A percentile compares a stretch with the other conserved stretches of the same genome.
phyloP scores from a whole-genome alignment of 2,113 vertebrate species.

The Colaptes auratus region DNA sequence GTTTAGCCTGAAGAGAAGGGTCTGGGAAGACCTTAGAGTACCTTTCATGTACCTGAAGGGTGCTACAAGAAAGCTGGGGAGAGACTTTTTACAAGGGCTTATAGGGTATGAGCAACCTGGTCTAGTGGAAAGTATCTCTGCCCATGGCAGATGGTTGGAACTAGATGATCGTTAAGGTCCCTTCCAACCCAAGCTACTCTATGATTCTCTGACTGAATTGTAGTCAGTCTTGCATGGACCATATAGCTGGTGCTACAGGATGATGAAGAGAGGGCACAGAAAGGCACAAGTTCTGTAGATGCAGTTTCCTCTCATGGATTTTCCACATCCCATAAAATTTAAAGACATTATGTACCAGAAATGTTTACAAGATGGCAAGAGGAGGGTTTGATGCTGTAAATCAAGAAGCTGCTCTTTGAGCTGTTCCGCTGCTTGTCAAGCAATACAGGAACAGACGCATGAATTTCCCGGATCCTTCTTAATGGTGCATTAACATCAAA shows the following conservation, averaged over 20 bases:
- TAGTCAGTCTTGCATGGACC: fast-evolving
- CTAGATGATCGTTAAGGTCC: too few relatives aligned
- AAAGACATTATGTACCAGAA: neutral
- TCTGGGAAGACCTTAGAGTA: too few relatives aligned
- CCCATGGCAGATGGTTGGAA: too few relatives aligned
- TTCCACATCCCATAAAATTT: neutral
- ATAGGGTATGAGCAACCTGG: too few relatives aligned
- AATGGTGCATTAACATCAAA: constrained; percentile 20
- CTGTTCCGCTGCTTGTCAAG: neutral
- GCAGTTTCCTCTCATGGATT: neutral
- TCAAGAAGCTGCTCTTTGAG: neutral
- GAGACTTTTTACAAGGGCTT: too few relatives aligned
- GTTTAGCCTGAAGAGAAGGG: too few relatives aligned
- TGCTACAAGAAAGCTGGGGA: too few relatives aligned
- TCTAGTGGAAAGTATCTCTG: too few relatives aligned
- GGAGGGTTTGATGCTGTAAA: neutral
- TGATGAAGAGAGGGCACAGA: neutral
- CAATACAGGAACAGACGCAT: neutral
- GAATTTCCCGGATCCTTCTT: neutral
- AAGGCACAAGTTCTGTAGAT: neutral
- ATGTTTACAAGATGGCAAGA: neutral
- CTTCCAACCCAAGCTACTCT: too few relatives aligned
- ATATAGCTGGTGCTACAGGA: neutral
- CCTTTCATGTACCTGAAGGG: too few relatives aligned
- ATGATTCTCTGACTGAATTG: neutral